phyloP scores from a whole-genome alignment of 2,113 vertebrate species.

The Entosphenus tridentatus region DNA sequence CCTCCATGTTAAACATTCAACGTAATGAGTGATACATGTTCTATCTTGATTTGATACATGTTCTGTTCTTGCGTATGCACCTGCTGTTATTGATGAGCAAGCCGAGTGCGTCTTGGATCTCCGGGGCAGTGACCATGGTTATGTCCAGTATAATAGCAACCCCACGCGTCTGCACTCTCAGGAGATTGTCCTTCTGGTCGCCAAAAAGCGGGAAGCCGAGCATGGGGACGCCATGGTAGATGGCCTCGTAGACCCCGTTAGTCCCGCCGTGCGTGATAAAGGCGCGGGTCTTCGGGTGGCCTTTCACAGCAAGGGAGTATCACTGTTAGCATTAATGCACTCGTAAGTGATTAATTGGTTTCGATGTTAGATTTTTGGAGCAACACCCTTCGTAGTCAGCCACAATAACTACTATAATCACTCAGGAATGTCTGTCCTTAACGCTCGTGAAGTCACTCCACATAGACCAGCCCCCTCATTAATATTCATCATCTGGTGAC shows the following conservation, averaged over 20 bases:
- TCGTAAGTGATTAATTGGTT: too few relatives aligned
- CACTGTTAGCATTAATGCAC: background rate
- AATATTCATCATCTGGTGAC: too few relatives aligned
- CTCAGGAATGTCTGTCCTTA: too few relatives aligned
- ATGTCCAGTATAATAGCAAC: slow-evolving; percentile 34
- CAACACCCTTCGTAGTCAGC: too few relatives aligned
- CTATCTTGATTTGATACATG: too few relatives aligned
- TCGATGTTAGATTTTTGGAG: too few relatives aligned
- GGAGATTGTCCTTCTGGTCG: slow-evolving; percentile 42
- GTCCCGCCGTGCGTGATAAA: slow-evolving; percentile 62
- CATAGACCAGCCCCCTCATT: too few relatives aligned
- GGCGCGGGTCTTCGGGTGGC: slow-evolving; percentile 40
- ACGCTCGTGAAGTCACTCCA: too few relatives aligned
- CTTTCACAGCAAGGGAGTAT: slow-evolving; percentile 17
- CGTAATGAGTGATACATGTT: too few relatives aligned
- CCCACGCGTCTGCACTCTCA: slow-evolving; percentile 35
- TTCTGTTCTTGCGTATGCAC: slow-evolving; percentile 18
- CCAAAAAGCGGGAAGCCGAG: slow-evolving; percentile 51
- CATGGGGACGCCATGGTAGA: slow-evolving; percentile 50
- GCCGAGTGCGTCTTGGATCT: slow-evolving; percentile 33
- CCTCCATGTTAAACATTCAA: too few relatives aligned
- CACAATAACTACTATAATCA: too few relatives aligned
- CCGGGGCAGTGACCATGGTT: slow-evolving; percentile 21
- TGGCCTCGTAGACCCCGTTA: slow-evolving; percentile 59
- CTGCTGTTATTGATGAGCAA: slow-evolving; percentile 33